Percentiles rank a stretch among this genome's conserved stretches.
Evolutionary conservation across 1,140 invertebrate species (phyloP).

Genomic region (Orchestia grillus): DNA sequence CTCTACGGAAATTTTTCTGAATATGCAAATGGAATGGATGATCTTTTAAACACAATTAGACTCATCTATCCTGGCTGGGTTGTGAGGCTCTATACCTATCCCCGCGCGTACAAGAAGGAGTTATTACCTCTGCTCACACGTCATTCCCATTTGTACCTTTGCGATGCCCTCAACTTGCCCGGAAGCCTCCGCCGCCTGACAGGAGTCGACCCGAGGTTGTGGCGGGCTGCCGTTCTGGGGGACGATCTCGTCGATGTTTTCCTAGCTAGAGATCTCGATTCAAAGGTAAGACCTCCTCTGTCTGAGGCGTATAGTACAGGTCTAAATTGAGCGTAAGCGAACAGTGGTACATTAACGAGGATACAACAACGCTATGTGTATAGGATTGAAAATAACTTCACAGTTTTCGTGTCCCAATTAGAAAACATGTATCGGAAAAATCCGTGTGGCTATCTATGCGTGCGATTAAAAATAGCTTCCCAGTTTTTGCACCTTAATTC

Average conservation of each 20-base stretch:
- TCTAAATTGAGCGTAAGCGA: neutral
- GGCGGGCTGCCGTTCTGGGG: slow-evolving; percentile 29
- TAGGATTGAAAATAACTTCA: no score
- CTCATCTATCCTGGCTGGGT: slow-evolving; percentile 13
- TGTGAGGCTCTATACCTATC: neutral
- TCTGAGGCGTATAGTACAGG: neutral
- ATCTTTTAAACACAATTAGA: neutral
- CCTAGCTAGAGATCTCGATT: slow-evolving; percentile 45
- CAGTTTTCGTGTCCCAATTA: no score
- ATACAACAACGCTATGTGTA: no score
- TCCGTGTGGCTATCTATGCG: no score
- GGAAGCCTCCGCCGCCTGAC: neutral
- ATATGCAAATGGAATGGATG: neutral
- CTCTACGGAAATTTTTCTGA: neutral
- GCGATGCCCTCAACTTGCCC: neutral
- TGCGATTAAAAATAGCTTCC: no score
- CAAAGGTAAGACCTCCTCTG: neutral
- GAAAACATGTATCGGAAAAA: no score
- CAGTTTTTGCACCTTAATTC: no score
- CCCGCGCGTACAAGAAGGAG: neutral
- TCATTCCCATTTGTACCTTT: slow-evolving; percentile 5
- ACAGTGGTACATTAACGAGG: no score
- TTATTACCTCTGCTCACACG: slow-evolving; percentile 5
- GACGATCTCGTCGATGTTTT: slow-evolving; percentile 55
- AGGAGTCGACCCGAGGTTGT: slow-evolving; percentile 25